phyloP scores from a whole-genome alignment of 2,113 vertebrate species.

The Sinocyclocheilus rhinocerous region DNA sequence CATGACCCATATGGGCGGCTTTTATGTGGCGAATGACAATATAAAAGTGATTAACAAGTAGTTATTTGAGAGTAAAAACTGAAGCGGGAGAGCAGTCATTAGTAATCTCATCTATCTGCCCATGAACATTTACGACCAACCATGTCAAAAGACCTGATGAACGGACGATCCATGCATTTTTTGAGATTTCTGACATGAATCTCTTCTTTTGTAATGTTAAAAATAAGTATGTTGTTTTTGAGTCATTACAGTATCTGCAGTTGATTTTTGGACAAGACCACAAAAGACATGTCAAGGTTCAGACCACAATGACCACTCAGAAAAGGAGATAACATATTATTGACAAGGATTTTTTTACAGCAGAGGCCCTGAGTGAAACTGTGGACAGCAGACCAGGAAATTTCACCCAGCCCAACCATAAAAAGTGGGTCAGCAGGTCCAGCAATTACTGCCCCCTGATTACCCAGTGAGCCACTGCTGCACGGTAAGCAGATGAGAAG shows the following conservation, averaged over 20 bases:
- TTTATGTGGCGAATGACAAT: slow-evolving; percentile 60
- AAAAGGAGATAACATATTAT: background rate
- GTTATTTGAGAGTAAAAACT: slow-evolving; percentile 56
- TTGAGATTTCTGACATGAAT: background rate
- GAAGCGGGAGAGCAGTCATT: slow-evolving; percentile 49
- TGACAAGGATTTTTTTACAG: background rate
- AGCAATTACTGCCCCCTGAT: slow-evolving; percentile 40
- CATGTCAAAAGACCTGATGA: background rate
- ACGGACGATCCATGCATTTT: slow-evolving; percentile 1
- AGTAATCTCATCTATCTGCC: slow-evolving; percentile 52
- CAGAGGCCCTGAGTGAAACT: background rate
- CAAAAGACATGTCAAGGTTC: background rate
- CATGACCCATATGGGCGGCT: slow-evolving; percentile 63
- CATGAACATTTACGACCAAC: slow-evolving; percentile 49
- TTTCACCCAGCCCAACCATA: slow-evolving; percentile 15
- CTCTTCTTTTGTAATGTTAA: background rate
- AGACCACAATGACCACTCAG: background rate
- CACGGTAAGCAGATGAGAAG: slow-evolving; percentile 23
- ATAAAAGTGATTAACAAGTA: slow-evolving; percentile 67
- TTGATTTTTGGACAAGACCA: background rate
- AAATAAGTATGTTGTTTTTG: background rate
- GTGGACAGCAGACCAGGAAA: slow-evolving; percentile 1
- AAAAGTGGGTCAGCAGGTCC: slow-evolving; percentile 18
- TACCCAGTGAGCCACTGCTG: slow-evolving; percentile 44
- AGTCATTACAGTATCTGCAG: too few relatives aligned